phyloP scores from a whole-genome alignment of 2,113 vertebrate species.

The Ascaphus truei region DNA sequence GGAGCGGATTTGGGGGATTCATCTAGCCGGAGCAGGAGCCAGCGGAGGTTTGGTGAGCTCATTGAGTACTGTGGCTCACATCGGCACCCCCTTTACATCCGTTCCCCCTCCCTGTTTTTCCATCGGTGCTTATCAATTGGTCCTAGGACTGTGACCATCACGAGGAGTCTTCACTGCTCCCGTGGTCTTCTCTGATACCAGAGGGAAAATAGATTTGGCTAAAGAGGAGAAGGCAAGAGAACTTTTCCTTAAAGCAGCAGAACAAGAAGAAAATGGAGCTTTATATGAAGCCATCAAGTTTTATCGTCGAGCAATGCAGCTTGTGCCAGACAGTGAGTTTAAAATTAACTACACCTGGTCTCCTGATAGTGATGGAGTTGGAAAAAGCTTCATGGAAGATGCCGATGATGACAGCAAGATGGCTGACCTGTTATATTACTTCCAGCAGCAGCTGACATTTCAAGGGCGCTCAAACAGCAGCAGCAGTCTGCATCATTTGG shows the following conservation, averaged over 20 bases:
- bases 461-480: conserved; percentile 75
- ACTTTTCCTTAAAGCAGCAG: conserved; percentile 91
- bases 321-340: conserved; percentile 97
- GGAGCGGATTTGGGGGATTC: too few species aligned
- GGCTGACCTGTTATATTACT: conserved; percentile 83
- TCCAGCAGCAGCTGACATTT: conserved; percentile 87
- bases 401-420: conserved; percentile 75
- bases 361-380: conserved; percentile 77
- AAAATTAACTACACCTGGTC: conserved; percentile 89
- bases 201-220: conserved; percentile 76
- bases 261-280: conserved; percentile 92
- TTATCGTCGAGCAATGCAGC: conserved; percentile 95
- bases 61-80: too few species aligned
- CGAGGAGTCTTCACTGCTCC: too few species aligned
- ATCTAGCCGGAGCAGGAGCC: too few species aligned
- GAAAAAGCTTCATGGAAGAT: conserved; percentile 77
- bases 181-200: conserved; percentile 69
- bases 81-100: too few species aligned
- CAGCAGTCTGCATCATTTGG: too few species aligned
- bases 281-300: conserved; percentile 98
- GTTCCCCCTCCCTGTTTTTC: too few species aligned
- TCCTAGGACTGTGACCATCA: too few species aligned
- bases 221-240: conserved; percentile 92
- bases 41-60: too few species aligned
- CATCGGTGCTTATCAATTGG: too few species aligned